Evolutionary conservation across 2,113 vertebrate species (phyloP).

Genomic region (Centrocercus urophasianus): DNA sequence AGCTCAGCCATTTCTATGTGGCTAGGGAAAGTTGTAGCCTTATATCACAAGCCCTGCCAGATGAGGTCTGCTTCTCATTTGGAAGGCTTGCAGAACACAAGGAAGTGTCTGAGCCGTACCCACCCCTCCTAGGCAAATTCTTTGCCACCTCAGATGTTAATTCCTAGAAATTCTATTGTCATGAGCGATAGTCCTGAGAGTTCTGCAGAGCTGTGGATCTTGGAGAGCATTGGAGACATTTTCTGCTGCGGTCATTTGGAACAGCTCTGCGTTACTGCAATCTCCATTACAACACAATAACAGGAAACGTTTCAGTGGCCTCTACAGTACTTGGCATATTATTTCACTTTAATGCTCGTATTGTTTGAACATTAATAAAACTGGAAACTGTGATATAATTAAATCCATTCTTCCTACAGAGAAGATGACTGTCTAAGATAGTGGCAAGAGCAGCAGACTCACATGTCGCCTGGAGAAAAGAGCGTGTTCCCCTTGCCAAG

Average conservation of each 20-base stretch:
- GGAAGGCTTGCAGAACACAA: neutral
- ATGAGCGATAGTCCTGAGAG: neutral
- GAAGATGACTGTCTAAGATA: conserved; percentile 61
- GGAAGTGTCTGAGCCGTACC: neutral
- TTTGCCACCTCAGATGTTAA: conserved; percentile 15
- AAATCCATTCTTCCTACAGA: conserved; percentile 76
- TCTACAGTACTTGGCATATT: conserved; percentile 54
- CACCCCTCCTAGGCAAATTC: neutral
- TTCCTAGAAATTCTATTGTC: conserved; percentile 26
- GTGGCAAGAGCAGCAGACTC: conserved; percentile 65
- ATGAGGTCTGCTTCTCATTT: neutral
- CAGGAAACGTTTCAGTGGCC: conserved; percentile 76
- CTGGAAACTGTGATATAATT: conserved; percentile 66
- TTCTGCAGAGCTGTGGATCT: neutral
- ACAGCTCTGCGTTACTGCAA: conserved; percentile 10
- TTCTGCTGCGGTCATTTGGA: conserved; percentile 56
- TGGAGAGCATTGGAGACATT: conserved; percentile 21
- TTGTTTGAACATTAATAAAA: conserved; percentile 69
- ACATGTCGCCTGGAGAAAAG: conserved; percentile 40
- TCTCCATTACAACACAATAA: conserved; percentile 67
- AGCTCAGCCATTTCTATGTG: neutral
- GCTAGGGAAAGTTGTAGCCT: neutral
- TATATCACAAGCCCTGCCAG: neutral
- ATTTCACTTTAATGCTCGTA: conserved; percentile 65
- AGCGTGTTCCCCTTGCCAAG: conserved; percentile 30